Evolutionary conservation across 2,113 vertebrate genomes (phyloP).

Genomic region (Tenebrosternarchus preto): DNA sequence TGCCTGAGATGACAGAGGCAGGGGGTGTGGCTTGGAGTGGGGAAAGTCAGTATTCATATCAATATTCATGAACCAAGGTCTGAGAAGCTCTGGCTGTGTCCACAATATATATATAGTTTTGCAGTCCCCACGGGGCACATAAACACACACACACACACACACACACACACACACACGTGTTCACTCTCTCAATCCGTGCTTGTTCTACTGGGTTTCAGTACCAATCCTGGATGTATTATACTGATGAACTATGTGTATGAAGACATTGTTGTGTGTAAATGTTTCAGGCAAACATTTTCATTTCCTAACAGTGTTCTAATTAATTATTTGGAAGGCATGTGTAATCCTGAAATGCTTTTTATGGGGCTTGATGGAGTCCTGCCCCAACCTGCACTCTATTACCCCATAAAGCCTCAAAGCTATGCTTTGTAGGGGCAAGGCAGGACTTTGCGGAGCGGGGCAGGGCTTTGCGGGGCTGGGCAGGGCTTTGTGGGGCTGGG

Average conservation of each 20-base stretch:
- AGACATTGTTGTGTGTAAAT: neutral
- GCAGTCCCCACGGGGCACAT: neutral
- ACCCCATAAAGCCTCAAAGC: too few species aligned
- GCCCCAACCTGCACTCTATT: too few species aligned
- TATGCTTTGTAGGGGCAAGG: too few species aligned
- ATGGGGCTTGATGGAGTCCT: too few species aligned
- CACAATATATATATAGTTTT: slow-evolving; percentile 1
- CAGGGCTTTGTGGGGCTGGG: too few species aligned
- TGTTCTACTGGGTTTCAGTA: neutral
- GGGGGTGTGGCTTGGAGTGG: slow-evolving; percentile 6
- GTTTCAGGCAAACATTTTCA: neutral
- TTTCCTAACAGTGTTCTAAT: neutral
- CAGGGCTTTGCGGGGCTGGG: too few species aligned
- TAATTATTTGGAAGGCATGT: too few species aligned
- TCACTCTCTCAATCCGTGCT: neutral
- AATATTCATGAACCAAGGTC: slow-evolving; percentile 48
- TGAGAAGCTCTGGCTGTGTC: slow-evolving; percentile 24
- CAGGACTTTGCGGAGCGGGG: too few species aligned
- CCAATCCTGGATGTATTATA: too few species aligned
- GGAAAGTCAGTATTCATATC: slow-evolving; percentile 20
- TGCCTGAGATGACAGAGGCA: neutral
- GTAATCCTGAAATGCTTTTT: neutral
- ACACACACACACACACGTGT: neutral
- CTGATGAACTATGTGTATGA: neutral
- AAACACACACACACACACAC: neutral